Conservation (phyloP, 2,113 vertebrate genomes). For the Mesitornis unicolor region DNA sequence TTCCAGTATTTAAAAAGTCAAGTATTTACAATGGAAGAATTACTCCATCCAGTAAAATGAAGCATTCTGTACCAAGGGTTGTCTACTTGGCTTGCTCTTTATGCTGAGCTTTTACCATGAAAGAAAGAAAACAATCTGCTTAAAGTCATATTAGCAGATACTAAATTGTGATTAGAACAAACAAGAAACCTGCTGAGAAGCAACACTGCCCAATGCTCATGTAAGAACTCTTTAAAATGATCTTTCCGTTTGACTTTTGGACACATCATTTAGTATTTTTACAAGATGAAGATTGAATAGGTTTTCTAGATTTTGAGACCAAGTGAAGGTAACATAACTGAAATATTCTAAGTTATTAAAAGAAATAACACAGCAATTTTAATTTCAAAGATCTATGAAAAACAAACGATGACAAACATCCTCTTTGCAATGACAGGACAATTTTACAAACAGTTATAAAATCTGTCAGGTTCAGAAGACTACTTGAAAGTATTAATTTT, state of each 20-base stretch:
- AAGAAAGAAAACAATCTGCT: not conserved
- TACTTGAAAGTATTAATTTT: not conserved
- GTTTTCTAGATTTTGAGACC: not conserved
- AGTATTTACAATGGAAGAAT: slow-evolving; percentile 29
- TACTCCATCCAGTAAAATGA: not conserved
- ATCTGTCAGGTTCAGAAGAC: not conserved
- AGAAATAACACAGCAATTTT: not conserved
- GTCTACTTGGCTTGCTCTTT: not conserved
- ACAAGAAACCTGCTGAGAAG: not conserved
- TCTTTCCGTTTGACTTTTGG: not conserved
- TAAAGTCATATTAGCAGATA: not conserved
- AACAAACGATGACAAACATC: not conserved
- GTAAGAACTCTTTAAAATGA: not conserved
- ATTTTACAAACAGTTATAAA: not conserved
- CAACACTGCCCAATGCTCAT: not conserved
- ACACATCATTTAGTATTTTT: not conserved
- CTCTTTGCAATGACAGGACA: not conserved
- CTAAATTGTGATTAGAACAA: not conserved
- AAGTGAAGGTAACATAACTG: not conserved
- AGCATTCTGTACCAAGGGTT: not conserved
- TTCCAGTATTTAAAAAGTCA: slow-evolving; percentile 43
- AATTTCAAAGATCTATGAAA: not conserved
- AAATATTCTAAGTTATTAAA: not conserved
- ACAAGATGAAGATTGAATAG: not conserved
- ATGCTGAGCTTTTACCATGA: not conserved